Evolutionary conservation across 92 coral and sea anemone genomes (phyloP), one percentile per base, ranked within the genome.

Genomic region (Plumapathes pennacea): DNA sequence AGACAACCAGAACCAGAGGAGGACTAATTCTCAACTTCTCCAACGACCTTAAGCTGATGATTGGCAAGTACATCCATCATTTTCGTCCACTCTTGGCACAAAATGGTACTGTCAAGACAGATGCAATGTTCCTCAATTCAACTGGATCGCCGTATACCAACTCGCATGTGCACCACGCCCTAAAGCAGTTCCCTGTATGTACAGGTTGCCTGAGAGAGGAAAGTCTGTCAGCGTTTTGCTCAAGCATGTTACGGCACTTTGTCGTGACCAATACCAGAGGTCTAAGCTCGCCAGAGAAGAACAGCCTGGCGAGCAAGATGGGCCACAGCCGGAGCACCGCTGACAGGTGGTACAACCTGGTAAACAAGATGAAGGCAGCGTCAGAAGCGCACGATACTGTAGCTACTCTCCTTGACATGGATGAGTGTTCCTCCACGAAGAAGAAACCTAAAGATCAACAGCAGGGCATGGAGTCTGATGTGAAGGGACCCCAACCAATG

Each of bases 151-250:
- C 44, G 10, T 56, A 56, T 13, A 56, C 63, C 10, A 56, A 53
- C 39, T 8, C 60, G 36, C 60, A 53, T 53, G 60, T 53, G 36
- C 60, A 53, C 60, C 26, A 53, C 34, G 60, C 60, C 60, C 34
- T 53, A 42, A 31, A 53, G 60, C 60, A 53, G 32, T 56, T 56
- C 39, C 32, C 38, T 20, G 63, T 31, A 32, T 21, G 39, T 45
- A 56, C 63, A 25, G 63, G 63, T 18, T 56, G 63, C 22, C 8
- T 56, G 25, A 17, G 44, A 56, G 48, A 53, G 4, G 60, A 31
- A 48, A 56, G 63, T 37, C 46, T 56, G 27, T 56, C 63, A 9
- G 32, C 46, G 15, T 56, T 38, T 56, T 56, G 46, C 30, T 56
- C 63, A 5, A 56, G 47, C 28, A 56, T 56, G 63, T 7, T 38